phyloP scores from a whole-genome alignment of 2,888 invertebrate species.

The Synergus gifuensis region DNA sequence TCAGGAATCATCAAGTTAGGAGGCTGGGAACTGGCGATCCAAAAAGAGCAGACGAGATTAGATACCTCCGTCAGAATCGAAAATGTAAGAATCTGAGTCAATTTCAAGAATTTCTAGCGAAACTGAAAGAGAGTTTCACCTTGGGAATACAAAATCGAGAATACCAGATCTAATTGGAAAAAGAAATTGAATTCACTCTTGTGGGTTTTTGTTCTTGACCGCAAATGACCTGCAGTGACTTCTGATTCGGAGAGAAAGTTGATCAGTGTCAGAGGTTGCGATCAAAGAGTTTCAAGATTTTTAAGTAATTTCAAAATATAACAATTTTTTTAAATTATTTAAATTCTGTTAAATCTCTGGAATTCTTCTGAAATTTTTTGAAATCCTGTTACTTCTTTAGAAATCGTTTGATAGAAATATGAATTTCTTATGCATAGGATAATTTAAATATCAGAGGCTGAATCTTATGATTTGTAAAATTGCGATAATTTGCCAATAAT shows the following conservation, averaged over 20 bases:
- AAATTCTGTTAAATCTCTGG: too few species aligned
- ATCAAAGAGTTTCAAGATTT: neutral
- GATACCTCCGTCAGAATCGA: neutral
- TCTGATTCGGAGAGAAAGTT: slow-evolving; percentile 39
- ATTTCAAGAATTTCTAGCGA: neutral
- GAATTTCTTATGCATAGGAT: neutral
- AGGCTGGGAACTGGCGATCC: slow-evolving; percentile 70
- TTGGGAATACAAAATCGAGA: neutral
- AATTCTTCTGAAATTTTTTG: too few species aligned
- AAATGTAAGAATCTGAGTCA: neutral
- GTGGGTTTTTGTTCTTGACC: slow-evolving; percentile 13
- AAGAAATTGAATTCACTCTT: neutral
- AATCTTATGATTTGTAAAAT: neutral
- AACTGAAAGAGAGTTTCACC: slow-evolving; percentile 7
- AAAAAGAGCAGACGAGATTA: slow-evolving; percentile 59
- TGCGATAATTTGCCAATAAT: neutral
- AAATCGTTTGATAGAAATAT: too few species aligned
- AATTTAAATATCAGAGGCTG: neutral
- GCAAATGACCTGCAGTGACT: slow-evolving; percentile 36
- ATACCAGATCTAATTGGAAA: neutral
- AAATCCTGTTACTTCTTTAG: too few species aligned
- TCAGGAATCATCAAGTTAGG: slow-evolving; percentile 68
- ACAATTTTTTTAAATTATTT: too few species aligned
- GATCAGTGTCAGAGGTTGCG: slow-evolving; percentile 23
- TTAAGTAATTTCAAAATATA: too few species aligned